Evolutionary conservation across 2,888 invertebrate species (phyloP).

Genomic region (Agrilus biguttatus): DNA sequence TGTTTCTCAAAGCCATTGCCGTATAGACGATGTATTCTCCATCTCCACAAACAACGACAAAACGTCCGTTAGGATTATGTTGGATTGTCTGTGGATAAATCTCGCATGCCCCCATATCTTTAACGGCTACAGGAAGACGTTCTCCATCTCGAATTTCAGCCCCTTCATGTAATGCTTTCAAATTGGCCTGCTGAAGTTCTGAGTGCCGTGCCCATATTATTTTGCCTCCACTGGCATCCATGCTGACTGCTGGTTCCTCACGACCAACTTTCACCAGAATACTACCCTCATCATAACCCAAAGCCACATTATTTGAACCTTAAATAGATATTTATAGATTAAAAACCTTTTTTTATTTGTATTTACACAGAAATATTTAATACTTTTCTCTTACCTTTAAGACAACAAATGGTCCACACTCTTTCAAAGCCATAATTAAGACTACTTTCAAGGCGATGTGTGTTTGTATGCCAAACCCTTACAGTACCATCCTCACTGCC

Average conservation of each 20-base stretch:
- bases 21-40: slow-evolving; percentile 99
- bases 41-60: slow-evolving; percentile 95
- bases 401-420: slow-evolving; percentile 91
- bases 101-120: slow-evolving; percentile 99
- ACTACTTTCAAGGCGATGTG: slow-evolving; percentile 90
- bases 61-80: slow-evolving; percentile 94
- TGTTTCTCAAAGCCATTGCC: slow-evolving; percentile 96
- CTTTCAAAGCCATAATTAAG: slow-evolving; percentile 96
- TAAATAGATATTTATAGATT: too few relatives aligned
- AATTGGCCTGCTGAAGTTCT: slow-evolving; percentile 92
- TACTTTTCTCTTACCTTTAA: slow-evolving; percentile 33
- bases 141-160: slow-evolving; percentile 79
- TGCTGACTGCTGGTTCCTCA: slow-evolving; percentile 97
- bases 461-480: slow-evolving; percentile 97
- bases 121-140: slow-evolving; percentile 81
- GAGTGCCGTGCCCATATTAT: slow-evolving; percentile 98
- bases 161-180: slow-evolving; percentile 72
- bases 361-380: too few relatives aligned
- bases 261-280: slow-evolving; percentile 92
- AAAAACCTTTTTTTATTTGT: too few relatives aligned
- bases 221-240: slow-evolving; percentile 97
- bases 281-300: slow-evolving; percentile 97
- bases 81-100: slow-evolving; percentile 97
- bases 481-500: slow-evolving; percentile 98
- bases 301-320: slow-evolving; percentile 90